A percentile compares a stretch with the other conserved stretches of the same genome.
These are phyloP conservation scores for Vannuccia rotundouncinata DNA, from an alignment of 2,888 invertebrate genomes.

Conservation along the genomic window DNA sequence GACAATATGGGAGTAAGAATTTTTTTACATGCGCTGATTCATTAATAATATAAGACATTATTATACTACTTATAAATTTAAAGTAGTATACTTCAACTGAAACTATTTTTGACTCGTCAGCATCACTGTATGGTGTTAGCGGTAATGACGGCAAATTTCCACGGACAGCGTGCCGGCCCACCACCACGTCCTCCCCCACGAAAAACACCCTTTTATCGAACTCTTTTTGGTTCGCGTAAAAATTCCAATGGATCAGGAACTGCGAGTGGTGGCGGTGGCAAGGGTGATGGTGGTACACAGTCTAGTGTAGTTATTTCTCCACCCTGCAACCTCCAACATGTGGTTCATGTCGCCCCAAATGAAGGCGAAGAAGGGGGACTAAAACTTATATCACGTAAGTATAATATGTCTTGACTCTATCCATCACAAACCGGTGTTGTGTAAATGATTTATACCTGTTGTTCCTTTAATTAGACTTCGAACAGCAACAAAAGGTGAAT, in stretches of 20 bases:
- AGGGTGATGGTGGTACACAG: background rate
- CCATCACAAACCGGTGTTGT: no score
- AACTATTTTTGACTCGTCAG: no score
- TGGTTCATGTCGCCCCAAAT: constrained; percentile 35
- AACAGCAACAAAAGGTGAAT: constrained; percentile 3
- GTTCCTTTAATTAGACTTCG: background rate
- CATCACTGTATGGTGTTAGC: constrained; percentile 5
- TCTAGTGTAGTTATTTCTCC: constrained; percentile 28
- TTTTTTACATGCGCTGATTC: background rate
- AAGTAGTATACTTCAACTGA: background rate
- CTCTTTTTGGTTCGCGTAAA: constrained; percentile 11
- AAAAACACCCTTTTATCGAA: constrained; percentile 19
- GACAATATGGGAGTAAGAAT: constrained; percentile 5
- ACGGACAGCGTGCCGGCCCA: background rate
- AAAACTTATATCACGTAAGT: background rate
- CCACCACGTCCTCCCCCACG: constrained; percentile 28
- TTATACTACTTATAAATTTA: background rate
- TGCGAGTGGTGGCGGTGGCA: background rate
- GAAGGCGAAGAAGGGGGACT: constrained; percentile 3
- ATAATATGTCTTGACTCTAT: background rate
- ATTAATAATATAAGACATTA: background rate
- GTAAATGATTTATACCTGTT: no score
- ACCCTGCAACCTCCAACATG: constrained; percentile 36
- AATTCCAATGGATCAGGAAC: background rate
- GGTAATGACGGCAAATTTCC: constrained; percentile 23